phyloP scores from a whole-genome alignment of 2,888 invertebrate species.

The Sminthurides aquaticus region DNA sequence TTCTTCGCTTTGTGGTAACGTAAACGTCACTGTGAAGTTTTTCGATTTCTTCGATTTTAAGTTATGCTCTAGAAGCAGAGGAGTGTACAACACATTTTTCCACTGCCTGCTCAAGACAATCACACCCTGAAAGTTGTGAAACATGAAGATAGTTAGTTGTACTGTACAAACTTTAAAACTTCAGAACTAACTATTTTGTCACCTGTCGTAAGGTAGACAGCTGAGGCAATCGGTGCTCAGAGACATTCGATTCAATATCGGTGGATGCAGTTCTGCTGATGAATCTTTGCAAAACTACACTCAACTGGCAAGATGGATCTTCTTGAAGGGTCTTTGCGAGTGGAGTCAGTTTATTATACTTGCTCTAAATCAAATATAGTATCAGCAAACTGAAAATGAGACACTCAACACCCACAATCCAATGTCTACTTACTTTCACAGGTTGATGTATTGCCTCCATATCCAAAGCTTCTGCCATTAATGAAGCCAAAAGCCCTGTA shows the following conservation, averaged over 20 bases:
- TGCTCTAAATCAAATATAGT: conserved; percentile 63
- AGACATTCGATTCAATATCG: conserved; percentile 73
- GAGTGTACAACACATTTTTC: conserved; percentile 93
- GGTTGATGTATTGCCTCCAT: conserved; percentile 73
- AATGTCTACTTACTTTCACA: conserved; percentile 56
- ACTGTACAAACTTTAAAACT: conserved; percentile 22
- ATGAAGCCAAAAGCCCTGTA: conserved; percentile 80
- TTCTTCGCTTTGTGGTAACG: conserved; percentile 74
- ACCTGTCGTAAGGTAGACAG: conserved; percentile 81
- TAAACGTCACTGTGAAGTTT: conserved; percentile 78
- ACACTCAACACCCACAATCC: neutral
- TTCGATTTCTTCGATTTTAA: conserved; percentile 64
- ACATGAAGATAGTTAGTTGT: no score
- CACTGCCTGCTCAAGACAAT: conserved; percentile 91
- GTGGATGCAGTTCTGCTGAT: conserved; percentile 68
- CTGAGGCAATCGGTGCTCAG: conserved; percentile 75
- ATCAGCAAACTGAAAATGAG: neutral
- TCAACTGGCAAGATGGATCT: conserved; percentile 90
- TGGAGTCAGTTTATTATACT: conserved; percentile 79
- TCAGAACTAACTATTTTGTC: no score
- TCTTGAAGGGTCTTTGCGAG: conserved; percentile 84
- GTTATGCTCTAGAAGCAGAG: conserved; percentile 78
- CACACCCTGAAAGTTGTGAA: conserved; percentile 67
- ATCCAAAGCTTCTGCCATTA: conserved; percentile 91
- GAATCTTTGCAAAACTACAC: conserved; percentile 77